Base-by-base conservation (phyloP, 2,113 vertebrate genomes). In the Mastomys natalensis region DNA sequence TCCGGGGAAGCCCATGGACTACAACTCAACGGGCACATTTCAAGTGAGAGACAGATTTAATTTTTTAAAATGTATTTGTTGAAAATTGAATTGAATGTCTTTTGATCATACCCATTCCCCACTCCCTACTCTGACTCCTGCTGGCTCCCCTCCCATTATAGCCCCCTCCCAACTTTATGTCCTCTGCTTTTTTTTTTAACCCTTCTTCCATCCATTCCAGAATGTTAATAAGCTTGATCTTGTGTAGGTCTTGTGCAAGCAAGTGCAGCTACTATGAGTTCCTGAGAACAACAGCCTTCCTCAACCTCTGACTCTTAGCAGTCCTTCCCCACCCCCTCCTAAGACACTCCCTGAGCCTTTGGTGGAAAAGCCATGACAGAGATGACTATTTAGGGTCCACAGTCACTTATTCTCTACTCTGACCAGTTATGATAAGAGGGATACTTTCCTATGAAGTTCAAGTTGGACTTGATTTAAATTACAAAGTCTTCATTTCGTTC, bases 381-480 rank as follows among this genome's bases (percentile, higher is more conserved):
- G 40, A 43, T 45, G 24, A 19, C 15, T 13, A 43, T 19, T 31
- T 19, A 64, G 26, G 58, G 24, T 34, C 82, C 60, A 81, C 10
- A 66, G 62, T 66, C 24, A 66, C 60, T 86, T 66, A 86, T 48
- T 48, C 60, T 19, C 82, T 34, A 34, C 43, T 34, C 10, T 1
- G 5, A 64, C 29, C 40, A 86, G 82, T 21, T 40, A 5, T 19
- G 55, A n/a, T 15, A 8, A 37, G 7, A 85, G 40, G 16, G n/a
- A 24, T 34, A 53, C n/a, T 48, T 64, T 26, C 9, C 53, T 87
- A 73, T 53, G 45, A 31, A 89, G 19, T 64, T 16, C 15, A 90
- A 29, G 19, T 29, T 37, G 58, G 21, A 68, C 34, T 95, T 78
- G 40, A 55, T 73, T 96, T 89, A 76, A 95, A 45, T n/a, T 66